Evolutionary conservation across 2,113 vertebrate genomes (phyloP).

Genomic region (Balaeniceps rex): DNA sequence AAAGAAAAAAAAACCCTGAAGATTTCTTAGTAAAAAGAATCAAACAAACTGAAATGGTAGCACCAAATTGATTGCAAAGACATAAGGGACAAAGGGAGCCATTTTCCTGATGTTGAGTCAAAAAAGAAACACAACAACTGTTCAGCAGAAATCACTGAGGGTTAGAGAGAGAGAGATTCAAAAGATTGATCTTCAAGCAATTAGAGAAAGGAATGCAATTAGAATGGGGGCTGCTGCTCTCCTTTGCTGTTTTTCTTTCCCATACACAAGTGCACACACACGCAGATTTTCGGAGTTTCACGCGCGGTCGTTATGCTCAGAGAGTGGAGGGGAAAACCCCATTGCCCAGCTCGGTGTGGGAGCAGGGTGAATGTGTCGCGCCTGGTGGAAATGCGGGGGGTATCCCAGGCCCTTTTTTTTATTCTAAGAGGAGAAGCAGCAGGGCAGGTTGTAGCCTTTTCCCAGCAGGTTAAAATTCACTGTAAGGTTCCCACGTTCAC

Average conservation of each 20-base stretch:
- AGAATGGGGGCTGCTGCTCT: background rate
- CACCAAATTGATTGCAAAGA: slow-evolving; percentile 6
- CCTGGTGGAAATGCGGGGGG: background rate
- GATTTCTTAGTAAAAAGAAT: background rate
- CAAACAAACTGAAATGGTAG: background rate
- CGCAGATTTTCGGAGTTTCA: background rate
- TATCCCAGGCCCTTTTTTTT: background rate
- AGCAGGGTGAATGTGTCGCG: fast-evolving
- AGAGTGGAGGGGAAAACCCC: background rate
- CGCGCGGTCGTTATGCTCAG: fast-evolving
- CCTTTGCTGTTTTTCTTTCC: background rate
- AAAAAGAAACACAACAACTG: slow-evolving; percentile 10
- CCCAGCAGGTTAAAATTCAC: background rate
- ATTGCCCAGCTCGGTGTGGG: background rate
- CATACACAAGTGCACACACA: fast-evolving
- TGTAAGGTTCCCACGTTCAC: fast-evolving
- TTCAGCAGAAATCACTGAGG: background rate
- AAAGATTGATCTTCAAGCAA: background rate
- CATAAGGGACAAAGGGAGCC: slow-evolving; percentile 8
- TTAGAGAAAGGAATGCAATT: background rate
- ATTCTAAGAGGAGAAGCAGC: background rate
- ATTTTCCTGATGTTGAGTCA: slow-evolving; percentile 4
- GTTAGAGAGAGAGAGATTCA: background rate
- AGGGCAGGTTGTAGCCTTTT: background rate
- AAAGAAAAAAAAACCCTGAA: background rate